phyloP scores from a whole-genome alignment of 2,113 vertebrate species.

The Gila orcuttii region DNA sequence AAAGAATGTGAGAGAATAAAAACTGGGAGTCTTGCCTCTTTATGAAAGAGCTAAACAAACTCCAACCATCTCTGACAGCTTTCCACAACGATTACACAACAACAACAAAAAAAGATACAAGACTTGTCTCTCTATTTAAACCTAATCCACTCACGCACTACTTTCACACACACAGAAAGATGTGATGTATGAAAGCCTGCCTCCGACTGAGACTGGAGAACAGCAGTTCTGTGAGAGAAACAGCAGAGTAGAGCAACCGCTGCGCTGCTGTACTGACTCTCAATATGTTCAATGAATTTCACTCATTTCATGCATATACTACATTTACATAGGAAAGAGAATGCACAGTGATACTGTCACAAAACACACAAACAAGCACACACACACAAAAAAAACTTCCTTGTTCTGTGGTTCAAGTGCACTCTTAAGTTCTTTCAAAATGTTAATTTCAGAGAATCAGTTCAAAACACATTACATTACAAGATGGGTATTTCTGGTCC shows the following conservation, averaged over 20 bases:
- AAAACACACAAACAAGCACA: constrained; percentile 29
- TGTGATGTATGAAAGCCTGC: constrained; percentile 50
- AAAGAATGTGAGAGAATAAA: constrained; percentile 21
- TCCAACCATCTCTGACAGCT: constrained; percentile 34
- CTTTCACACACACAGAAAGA: constrained; percentile 45
- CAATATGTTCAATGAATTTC: constrained; percentile 13
- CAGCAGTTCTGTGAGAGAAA: not conserved
- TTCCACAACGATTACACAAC: constrained; percentile 38
- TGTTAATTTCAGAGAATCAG: too few relatives aligned
- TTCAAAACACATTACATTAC: too few relatives aligned
- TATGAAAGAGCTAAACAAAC: constrained; percentile 20
- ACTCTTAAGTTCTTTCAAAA: not conserved
- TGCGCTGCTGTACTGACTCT: not conserved
- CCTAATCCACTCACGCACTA: constrained; percentile 32
- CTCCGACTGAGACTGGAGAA: constrained; percentile 16
- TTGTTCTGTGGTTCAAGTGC: not conserved
- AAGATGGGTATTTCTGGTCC: too few relatives aligned
- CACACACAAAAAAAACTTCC: not conserved
- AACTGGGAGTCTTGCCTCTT: constrained; percentile 19
- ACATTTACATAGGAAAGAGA: constrained; percentile 38
- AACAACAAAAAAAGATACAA: constrained; percentile 28
- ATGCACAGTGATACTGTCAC: constrained; percentile 39
- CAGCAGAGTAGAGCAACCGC: not conserved
- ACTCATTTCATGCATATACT: too few relatives aligned
- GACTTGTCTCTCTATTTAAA: constrained; percentile 31